phyloP scores from a whole-genome alignment of 2,888 invertebrate genomes.

The Sinhomidia bicolor region DNA sequence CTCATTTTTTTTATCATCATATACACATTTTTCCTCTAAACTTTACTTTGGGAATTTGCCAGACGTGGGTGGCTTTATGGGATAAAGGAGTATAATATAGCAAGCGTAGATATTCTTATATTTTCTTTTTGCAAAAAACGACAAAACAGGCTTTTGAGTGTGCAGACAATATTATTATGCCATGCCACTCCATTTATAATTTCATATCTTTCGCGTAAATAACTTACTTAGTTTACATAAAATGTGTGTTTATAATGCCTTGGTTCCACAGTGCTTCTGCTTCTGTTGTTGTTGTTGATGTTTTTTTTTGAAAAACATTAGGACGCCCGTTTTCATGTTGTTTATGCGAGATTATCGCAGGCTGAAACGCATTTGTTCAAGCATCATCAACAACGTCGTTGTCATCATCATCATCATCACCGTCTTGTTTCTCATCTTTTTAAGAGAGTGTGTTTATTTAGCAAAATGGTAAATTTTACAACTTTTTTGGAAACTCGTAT shows the following conservation, averaged over 20 bases:
- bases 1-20: conserved; percentile 52
- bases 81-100: conserved; percentile 8
- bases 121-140: conserved; percentile 48
- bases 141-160: conserved; percentile 35
- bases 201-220: conserved; percentile 12
- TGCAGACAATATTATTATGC: conserved; percentile 35
- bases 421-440: background rate
- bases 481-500: conserved; percentile 25
- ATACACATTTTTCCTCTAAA: conserved; percentile 42
- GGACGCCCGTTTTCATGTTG: background rate
- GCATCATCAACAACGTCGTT: conserved; percentile 33
- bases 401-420: conserved; percentile 26
- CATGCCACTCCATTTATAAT: conserved; percentile 42
- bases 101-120: background rate
- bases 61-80: conserved; percentile 53
- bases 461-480: conserved; percentile 29
- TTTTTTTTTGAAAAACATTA: background rate
- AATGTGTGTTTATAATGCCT: conserved; percentile 36
- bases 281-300: no score
- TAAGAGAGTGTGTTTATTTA: background rate
- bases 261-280: background rate
- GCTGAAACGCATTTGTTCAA: conserved; percentile 52
- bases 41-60: conserved; percentile 54
- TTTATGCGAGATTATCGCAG: conserved; percentile 34
- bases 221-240: conserved; percentile 30